A percentile compares a stretch with the other conserved stretches of the same genome.
These are phyloP conservation scores for Tetramorium bicarinatum DNA, from an alignment of 2,888 invertebrate species.

Conservation along the genomic window DNA sequence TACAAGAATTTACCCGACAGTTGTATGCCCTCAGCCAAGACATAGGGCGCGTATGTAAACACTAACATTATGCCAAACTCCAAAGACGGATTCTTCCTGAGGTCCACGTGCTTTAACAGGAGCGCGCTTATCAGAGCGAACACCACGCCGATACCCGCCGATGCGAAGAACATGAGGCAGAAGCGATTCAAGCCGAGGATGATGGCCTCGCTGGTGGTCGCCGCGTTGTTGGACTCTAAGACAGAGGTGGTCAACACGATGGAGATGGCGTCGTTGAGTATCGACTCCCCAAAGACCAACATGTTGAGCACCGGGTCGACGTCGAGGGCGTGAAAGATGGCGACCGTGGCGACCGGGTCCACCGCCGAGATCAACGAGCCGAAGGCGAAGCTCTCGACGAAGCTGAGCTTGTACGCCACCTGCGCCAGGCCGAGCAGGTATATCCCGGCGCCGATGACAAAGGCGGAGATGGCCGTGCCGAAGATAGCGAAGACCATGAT, in stretches of 20 bases:
- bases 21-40: slow-evolving; percentile 98
- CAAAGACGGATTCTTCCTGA: slow-evolving; percentile 98
- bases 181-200: slow-evolving; percentile 96
- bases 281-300: slow-evolving; percentile 99
- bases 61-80: slow-evolving; percentile 99
- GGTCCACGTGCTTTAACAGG: slow-evolving; percentile 97
- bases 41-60: slow-evolving; percentile 99
- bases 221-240: slow-evolving; percentile 90
- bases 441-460: slow-evolving; percentile 98
- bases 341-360: slow-evolving; percentile 99
- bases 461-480: slow-evolving; percentile 98
- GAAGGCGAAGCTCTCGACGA: slow-evolving; percentile 99
- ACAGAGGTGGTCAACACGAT: slow-evolving; percentile 98
- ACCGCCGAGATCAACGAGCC: slow-evolving; percentile 99
- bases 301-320: slow-evolving; percentile 99
- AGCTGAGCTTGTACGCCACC: slow-evolving; percentile 96
- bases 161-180: slow-evolving; percentile 99
- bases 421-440: slow-evolving; percentile 97
- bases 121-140: slow-evolving; percentile 98
- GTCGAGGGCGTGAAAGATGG: slow-evolving; percentile 99
- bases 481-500: slow-evolving; percentile 99
- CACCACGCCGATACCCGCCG: slow-evolving; percentile 97
- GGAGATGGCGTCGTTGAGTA: slow-evolving; percentile 99
- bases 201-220: slow-evolving; percentile 94
- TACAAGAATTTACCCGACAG: slow-evolving; percentile 91